These are phyloP conservation scores for Geotrupes spiniger DNA, from an alignment of 2,888 invertebrate species.

Conservation along the genomic window DNA sequence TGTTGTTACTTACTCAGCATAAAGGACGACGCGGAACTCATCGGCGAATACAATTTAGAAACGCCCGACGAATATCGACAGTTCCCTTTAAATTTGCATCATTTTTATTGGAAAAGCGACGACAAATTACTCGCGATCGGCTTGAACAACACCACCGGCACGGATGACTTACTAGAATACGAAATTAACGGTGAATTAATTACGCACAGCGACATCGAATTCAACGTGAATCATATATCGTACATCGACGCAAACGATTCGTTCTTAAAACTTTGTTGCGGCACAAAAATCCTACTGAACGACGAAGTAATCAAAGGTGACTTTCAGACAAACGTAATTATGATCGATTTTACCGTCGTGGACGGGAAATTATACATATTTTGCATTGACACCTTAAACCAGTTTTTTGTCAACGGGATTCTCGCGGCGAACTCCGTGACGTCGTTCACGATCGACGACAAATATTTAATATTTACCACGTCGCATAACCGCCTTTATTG, in stretches of 20 bases:
- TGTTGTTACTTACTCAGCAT: slow-evolving; percentile 3
- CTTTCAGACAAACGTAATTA: not conserved
- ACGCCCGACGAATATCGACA: not conserved
- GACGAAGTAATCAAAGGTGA: not conserved
- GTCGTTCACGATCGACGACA: slow-evolving; percentile 45
- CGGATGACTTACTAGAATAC: slow-evolving; percentile 4
- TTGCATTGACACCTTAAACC: slow-evolving; percentile 15
- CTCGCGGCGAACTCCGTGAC: slow-evolving; percentile 46
- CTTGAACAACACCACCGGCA: not conserved
- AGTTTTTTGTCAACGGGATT: slow-evolving; percentile 37
- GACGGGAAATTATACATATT: slow-evolving; percentile 14
- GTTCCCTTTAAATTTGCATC: slow-evolving; percentile 25
- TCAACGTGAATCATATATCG: slow-evolving; percentile 3
- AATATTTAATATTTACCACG: slow-evolving; percentile 48
- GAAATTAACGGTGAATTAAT: not conserved
- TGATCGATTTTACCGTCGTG: slow-evolving; percentile 11
- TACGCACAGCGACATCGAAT: not conserved
- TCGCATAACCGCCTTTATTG: slow-evolving; percentile 44
- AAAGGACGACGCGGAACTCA: not conserved
- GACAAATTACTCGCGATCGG: slow-evolving; percentile 11
- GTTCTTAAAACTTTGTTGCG: not conserved
- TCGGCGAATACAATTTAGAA: slow-evolving; percentile 4
- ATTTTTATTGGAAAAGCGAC: slow-evolving; percentile 23
- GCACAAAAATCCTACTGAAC: slow-evolving; percentile 1
- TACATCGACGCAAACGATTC: slow-evolving; percentile 2